Conservation (phyloP, 2,113 vertebrate species). For the Numenius arquata region DNA sequence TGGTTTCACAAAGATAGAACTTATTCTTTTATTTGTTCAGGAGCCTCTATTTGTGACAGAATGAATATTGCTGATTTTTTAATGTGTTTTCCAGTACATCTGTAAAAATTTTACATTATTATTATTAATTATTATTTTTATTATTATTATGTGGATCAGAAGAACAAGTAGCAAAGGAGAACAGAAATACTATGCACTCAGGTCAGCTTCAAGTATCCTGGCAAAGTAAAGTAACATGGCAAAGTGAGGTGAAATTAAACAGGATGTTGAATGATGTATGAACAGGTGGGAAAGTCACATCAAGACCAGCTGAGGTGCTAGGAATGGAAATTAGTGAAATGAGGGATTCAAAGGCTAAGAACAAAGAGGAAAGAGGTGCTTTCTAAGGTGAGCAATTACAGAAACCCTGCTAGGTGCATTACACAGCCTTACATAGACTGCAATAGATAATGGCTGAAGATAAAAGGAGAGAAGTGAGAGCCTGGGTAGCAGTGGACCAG, state of each 20-base stretch:
- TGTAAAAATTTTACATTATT: background rate
- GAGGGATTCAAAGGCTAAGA: background rate
- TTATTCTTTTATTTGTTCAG: background rate
- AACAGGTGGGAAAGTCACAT: background rate
- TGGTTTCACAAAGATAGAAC: background rate
- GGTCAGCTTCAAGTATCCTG: background rate
- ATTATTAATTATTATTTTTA: background rate
- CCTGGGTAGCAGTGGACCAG: background rate
- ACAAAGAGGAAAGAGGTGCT: background rate
- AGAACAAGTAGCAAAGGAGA: background rate
- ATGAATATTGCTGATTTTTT: background rate
- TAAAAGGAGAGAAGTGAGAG: background rate
- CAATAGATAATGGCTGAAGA: background rate
- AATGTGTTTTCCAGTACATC: background rate
- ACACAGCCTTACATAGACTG: background rate
- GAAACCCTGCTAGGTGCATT: background rate
- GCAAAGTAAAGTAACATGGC: background rate
- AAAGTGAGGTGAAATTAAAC: background rate
- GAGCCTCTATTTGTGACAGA: background rate
- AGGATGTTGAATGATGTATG: background rate
- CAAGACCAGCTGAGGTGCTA: background rate
- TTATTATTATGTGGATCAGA: background rate
- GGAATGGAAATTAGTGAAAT: background rate
- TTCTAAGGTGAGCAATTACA: background rate
- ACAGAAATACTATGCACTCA: background rate